These are phyloP conservation scores for Sciurus niger DNA, from an alignment of 2,113 vertebrate species.

Conservation along the genomic window DNA sequence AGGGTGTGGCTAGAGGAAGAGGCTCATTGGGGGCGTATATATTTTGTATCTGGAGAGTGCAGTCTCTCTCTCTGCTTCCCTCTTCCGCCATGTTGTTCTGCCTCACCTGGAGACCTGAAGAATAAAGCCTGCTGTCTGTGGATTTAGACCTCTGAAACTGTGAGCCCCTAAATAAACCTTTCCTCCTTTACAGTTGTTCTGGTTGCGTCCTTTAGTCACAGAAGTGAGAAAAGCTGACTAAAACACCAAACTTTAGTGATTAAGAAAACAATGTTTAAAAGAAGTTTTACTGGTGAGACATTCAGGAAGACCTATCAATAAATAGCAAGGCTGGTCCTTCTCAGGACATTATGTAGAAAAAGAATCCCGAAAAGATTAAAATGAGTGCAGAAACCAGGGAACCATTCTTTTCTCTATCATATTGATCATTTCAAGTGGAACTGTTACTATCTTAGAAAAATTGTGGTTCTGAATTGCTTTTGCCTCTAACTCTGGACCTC, in stretches of 20 bases:
- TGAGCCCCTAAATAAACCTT: no score
- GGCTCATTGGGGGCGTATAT: no score
- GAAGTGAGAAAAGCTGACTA: no score
- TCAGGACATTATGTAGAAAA: slow-evolving; percentile 31
- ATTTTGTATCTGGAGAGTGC: no score
- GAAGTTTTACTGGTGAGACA: neutral
- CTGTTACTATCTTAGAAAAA: slow-evolving; percentile 72
- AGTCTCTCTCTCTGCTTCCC: no score
- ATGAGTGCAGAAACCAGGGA: slow-evolving; percentile 57
- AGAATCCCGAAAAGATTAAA: slow-evolving; percentile 72
- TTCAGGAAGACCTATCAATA: slow-evolving; percentile 52
- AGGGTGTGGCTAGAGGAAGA: no score
- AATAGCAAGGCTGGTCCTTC: slow-evolving; percentile 40
- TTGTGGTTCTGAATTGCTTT: slow-evolving; percentile 79
- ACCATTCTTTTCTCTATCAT: slow-evolving; percentile 53
- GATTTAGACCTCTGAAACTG: no score
- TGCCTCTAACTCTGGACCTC: slow-evolving; percentile 72
- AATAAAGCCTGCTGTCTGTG: no score
- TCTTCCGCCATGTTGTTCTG: no score
- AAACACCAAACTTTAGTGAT: neutral
- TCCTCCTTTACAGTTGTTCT: no score
- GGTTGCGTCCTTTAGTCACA: no score
- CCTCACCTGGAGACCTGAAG: no score
- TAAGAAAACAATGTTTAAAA: neutral
- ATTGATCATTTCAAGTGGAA: slow-evolving; percentile 77